A percentile compares a stretch with the other conserved stretches of the same genome.
These are phyloP conservation scores for Dolichopus griseipennis DNA, from an alignment of 2,888 invertebrate genomes.

Conservation along the genomic window DNA sequence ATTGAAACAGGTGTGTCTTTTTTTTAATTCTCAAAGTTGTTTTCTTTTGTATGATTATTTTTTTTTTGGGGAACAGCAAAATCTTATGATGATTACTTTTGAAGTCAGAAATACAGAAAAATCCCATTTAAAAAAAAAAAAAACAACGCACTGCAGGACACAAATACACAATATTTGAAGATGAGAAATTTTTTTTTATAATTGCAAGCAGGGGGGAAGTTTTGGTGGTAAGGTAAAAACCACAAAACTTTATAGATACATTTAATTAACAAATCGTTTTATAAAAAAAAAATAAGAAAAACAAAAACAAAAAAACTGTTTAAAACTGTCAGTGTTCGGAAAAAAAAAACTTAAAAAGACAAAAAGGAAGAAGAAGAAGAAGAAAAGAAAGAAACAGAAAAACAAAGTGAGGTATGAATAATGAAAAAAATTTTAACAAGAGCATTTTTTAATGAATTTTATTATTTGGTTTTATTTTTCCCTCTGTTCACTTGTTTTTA, in stretches of 20 bases:
- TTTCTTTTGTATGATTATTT: not conserved
- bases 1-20: not conserved
- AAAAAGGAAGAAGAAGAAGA: not conserved
- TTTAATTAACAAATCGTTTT: conserved; percentile 6
- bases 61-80: not conserved
- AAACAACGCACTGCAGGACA: not conserved
- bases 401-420: not conserved
- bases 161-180: not conserved
- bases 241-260: not conserved
- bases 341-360: too few species aligned
- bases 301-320: not conserved
- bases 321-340: too few species aligned
- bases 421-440: conserved; percentile 3
- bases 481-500: not conserved
- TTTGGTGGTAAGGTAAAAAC: not conserved
- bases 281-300: not conserved
- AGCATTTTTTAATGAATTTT: not conserved
- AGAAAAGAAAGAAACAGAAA: too few species aligned
- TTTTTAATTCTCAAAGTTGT: not conserved
- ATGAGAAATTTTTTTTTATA: not conserved
- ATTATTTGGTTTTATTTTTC: not conserved
- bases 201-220: not conserved
- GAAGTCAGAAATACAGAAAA: not conserved
- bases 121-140: not conserved
- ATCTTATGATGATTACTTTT: not conserved